Percentiles rank a stretch among this genome's conserved stretches.
These are phyloP conservation scores for Carettochelys insculpta DNA, from an alignment of 2,113 vertebrate genomes.

Conservation along the genomic window DNA sequence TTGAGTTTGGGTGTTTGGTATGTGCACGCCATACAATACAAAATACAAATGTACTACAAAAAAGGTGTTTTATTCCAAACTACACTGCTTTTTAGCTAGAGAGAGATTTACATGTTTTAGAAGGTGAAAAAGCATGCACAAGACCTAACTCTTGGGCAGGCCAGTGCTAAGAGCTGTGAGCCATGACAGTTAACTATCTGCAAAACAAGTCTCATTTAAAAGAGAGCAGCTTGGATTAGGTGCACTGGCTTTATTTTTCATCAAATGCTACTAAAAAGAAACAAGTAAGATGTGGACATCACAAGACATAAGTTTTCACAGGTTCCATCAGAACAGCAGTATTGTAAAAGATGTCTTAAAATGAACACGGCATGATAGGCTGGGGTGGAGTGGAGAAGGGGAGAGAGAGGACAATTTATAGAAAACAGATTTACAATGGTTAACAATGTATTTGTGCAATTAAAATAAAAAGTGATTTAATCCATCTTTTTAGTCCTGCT, in stretches of 20 bases:
- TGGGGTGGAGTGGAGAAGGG: not conserved
- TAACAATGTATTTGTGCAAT: not conserved
- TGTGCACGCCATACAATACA: no score
- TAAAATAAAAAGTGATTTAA: slow-evolving; percentile 24
- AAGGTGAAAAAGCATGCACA: not conserved
- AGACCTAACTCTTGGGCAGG: not conserved
- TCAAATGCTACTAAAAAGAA: slow-evolving; percentile 13
- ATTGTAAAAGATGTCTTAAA: not conserved
- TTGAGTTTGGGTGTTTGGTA: not conserved
- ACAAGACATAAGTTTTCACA: not conserved
- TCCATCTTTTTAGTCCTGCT: not conserved
- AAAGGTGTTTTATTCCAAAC: not conserved
- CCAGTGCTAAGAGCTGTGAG: slow-evolving; percentile 1
- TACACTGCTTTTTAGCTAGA: not conserved
- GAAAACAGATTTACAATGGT: slow-evolving; percentile 17
- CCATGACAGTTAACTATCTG: not conserved
- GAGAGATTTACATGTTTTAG: not conserved
- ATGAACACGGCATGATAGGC: slow-evolving; percentile 5
- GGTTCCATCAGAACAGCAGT: not conserved
- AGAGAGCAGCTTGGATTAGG: not conserved
- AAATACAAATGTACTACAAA: no score
- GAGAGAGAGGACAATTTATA: not conserved
- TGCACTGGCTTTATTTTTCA: slow-evolving; percentile 20
- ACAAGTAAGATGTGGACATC: not conserved
- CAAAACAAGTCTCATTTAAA: not conserved